phyloP scores from a whole-genome alignment of 2,888 invertebrate species.

The Conistra vaccinii region DNA sequence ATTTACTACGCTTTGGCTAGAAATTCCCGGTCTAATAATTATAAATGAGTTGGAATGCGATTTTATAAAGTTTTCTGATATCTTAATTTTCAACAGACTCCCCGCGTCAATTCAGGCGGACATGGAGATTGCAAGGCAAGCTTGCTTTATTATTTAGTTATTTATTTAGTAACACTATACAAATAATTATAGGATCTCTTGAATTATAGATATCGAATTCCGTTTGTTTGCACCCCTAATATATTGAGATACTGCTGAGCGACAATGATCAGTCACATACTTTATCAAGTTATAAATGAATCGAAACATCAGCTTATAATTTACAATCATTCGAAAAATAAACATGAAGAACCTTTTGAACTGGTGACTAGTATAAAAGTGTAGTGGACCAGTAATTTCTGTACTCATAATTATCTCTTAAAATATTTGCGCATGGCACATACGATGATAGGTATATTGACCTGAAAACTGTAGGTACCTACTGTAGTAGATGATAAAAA shows the following conservation, averaged over 20 bases:
- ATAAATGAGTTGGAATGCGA: background rate
- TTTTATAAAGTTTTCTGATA: constrained; percentile 39
- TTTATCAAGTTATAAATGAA: constrained; percentile 16
- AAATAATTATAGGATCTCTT: constrained; percentile 22
- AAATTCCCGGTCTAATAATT: background rate
- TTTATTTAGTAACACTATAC: constrained; percentile 32
- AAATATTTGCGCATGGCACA: constrained; percentile 43
- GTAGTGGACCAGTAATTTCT: constrained; percentile 28
- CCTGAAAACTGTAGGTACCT: constrained; percentile 53
- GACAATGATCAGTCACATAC: constrained; percentile 20
- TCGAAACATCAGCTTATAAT: constrained; percentile 15
- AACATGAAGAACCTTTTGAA: constrained; percentile 35
- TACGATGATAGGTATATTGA: constrained; percentile 59
- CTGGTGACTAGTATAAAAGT: constrained; percentile 7
- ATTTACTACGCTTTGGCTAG: background rate
- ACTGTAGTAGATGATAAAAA: constrained; percentile 45
- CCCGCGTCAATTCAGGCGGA: constrained; percentile 54
- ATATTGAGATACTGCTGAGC: constrained; percentile 11
- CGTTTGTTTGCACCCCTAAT: constrained; percentile 16
- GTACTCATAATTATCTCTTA: constrained; percentile 27
- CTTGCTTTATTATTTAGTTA: constrained; percentile 52
- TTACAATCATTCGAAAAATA: constrained; percentile 14
- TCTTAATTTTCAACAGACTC: constrained; percentile 53
- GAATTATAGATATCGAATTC: background rate
- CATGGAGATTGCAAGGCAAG: constrained; percentile 57